phyloP scores from a whole-genome alignment of 92 coral and sea anemone species.

The Anthopleura xanthogrammica region DNA sequence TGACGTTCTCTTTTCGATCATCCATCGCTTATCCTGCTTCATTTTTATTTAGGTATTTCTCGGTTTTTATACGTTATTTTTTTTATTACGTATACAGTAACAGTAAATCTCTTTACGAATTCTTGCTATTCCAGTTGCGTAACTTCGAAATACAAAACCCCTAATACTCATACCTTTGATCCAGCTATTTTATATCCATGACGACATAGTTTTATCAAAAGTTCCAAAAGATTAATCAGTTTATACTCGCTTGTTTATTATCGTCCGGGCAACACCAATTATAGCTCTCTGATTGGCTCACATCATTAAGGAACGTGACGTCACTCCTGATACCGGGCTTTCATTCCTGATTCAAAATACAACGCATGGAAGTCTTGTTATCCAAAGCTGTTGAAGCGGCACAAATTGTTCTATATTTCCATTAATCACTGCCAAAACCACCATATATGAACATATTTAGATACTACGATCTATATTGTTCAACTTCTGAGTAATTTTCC shows the following conservation, averaged over 20 bases:
- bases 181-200: not conserved
- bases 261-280: slow-evolving; percentile 18
- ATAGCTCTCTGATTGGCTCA: slow-evolving; percentile 15
- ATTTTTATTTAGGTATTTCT: too few species aligned
- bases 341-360: slow-evolving; percentile 22
- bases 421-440: not conserved
- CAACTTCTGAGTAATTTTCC: not conserved
- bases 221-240: not conserved
- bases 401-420: slow-evolving; percentile 9
- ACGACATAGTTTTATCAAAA: not conserved
- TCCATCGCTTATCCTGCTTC: too few species aligned
- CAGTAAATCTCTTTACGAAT: not conserved
- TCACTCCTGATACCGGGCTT: slow-evolving; percentile 16
- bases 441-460: slow-evolving; percentile 15
- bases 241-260: slow-evolving; percentile 9
- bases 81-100: too few species aligned
- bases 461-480: not conserved
- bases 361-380: not conserved
- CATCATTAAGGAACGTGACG: not conserved
- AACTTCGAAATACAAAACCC: not conserved
- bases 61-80: too few species aligned
- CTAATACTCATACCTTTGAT: not conserved
- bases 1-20: too few species aligned
- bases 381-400: slow-evolving; percentile 2
- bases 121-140: not conserved